These are phyloP conservation scores for Bufo bufo DNA, from an alignment of 2,113 vertebrate genomes.

Conservation along the genomic window DNA sequence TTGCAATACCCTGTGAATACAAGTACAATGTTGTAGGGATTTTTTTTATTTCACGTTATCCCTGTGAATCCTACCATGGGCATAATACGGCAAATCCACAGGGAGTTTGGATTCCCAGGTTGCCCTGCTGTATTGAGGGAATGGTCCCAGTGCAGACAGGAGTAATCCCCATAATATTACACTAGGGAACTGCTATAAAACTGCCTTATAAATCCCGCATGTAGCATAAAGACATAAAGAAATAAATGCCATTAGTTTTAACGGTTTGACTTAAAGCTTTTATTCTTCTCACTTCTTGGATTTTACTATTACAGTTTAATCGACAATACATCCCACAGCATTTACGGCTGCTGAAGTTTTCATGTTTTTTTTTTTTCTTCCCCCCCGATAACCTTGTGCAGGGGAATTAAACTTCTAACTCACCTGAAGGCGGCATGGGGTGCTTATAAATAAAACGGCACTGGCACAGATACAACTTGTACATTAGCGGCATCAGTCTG, in stretches of 20 bases:
- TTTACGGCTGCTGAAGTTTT: conserved; percentile 34
- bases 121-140: neutral
- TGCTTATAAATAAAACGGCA: conserved; percentile 18
- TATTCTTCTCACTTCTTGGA: neutral
- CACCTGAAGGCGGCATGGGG: neutral
- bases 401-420: conserved; percentile 4
- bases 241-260: neutral
- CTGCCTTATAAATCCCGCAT: neutral
- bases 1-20: neutral
- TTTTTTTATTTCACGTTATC: neutral
- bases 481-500: conserved; percentile 34
- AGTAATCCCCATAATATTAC: neutral
- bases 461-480: conserved; percentile 30
- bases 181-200: neutral
- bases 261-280: neutral
- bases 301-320: neutral
- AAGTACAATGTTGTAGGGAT: neutral
- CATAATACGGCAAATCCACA: neutral
- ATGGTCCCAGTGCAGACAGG: neutral
- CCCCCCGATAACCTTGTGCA: conserved; percentile 1
- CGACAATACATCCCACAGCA: neutral
- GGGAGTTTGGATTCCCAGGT: neutral
- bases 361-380: neutral
- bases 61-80: neutral
- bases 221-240: neutral